Evolutionary conservation across 2,113 vertebrate genomes (phyloP).

Genomic region (Cariama cristata): DNA sequence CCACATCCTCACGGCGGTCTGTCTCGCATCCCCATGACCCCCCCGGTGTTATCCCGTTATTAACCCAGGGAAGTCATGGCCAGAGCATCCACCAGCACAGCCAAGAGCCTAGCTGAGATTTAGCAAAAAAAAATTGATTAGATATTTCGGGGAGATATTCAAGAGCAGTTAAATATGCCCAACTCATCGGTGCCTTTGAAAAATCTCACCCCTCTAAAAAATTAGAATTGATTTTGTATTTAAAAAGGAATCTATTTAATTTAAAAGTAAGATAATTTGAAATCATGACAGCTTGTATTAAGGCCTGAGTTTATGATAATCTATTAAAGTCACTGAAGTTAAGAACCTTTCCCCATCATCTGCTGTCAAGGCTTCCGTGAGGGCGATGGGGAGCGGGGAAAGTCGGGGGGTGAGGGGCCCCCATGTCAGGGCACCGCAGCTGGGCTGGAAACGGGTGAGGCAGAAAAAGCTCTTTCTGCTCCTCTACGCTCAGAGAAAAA

Average conservation of each 20-base stretch:
- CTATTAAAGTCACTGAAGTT: conserved; percentile 58
- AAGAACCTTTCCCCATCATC: not conserved
- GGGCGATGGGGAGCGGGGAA: not conserved
- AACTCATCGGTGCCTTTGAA: conserved; percentile 47
- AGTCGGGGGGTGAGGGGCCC: fast-evolving
- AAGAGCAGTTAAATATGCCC: conserved; percentile 38
- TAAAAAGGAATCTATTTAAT: conserved; percentile 71
- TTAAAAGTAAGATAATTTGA: conserved; percentile 68
- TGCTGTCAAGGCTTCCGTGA: not conserved
- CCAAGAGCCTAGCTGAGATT: not conserved
- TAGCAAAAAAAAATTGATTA: not conserved
- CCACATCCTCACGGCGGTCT: not conserved
- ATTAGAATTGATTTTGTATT: conserved; percentile 73
- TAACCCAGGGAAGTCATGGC: not conserved
- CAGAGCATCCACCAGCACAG: not conserved
- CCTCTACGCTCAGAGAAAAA: not conserved
- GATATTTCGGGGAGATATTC: conserved; percentile 19
- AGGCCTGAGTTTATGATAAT: conserved; percentile 59
- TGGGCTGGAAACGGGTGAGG: not conserved
- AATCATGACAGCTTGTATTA: conserved; percentile 63
- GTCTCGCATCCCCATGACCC: not conserved
- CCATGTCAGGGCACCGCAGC: not conserved
- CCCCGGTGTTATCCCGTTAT: not conserved
- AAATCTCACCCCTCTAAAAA: conserved; percentile 63
- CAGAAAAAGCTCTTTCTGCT: not conserved